Percentiles rank a stretch among this genome's conserved stretches.
phyloP scores from a whole-genome alignment of 1,140 invertebrate species.

The Trialeurodes vaporariorum region DNA sequence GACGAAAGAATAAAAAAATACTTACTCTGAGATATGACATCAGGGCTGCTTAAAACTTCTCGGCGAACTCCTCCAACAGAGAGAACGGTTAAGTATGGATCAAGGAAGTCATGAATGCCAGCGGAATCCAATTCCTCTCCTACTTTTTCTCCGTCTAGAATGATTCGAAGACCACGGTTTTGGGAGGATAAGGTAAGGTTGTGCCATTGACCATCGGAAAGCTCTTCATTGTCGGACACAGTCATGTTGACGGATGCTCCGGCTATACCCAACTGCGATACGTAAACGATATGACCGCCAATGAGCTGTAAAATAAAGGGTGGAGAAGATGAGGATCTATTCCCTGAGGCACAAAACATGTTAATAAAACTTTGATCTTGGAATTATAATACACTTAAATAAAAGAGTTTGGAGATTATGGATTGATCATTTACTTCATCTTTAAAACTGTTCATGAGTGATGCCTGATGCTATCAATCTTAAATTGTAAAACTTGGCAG shows the following conservation, averaged over 20 bases:
- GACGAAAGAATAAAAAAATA: background rate
- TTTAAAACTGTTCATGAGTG: no score
- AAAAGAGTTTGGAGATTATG: no score
- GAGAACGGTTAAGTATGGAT: constrained; percentile 71
- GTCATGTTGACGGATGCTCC: constrained; percentile 64
- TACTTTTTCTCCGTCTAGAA: constrained; percentile 53
- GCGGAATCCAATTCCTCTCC: constrained; percentile 73
- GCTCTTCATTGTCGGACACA: constrained; percentile 32
- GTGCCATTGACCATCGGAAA: constrained; percentile 74
- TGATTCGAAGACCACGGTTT: constrained; percentile 52
- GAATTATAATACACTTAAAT: no score
- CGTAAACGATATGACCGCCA: constrained; percentile 57
- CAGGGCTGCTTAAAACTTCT: constrained; percentile 41
- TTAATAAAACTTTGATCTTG: no score
- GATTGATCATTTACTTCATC: no score
- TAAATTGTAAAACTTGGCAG: no score
- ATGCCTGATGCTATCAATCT: no score
- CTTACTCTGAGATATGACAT: constrained; percentile 37
- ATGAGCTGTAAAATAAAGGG: constrained; percentile 32
- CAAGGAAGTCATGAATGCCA: constrained; percentile 80
- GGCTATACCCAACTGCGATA: constrained; percentile 53
- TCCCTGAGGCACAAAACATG: no score
- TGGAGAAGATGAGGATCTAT: no score
- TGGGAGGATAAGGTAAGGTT: constrained; percentile 59
- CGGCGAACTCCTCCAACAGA: constrained; percentile 57